phyloP scores from a whole-genome alignment of 1,140 invertebrate species.

The Teleogryllus occipitalis region DNA sequence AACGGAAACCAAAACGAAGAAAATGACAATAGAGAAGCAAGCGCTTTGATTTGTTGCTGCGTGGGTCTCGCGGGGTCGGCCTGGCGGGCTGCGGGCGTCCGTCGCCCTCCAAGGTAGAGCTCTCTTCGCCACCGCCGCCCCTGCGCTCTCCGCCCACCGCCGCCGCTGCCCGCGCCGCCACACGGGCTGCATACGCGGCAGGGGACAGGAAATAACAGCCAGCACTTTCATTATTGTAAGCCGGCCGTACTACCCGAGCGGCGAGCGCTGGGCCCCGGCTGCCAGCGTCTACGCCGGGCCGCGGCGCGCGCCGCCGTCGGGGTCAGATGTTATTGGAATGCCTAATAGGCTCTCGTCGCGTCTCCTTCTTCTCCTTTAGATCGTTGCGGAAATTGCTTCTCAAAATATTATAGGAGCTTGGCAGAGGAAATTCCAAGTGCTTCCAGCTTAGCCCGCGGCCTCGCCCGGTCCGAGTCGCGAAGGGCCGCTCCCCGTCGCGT shows the following conservation, averaged over 20 bases:
- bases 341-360: not conserved
- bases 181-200: not conserved
- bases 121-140: not conserved
- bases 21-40: not conserved
- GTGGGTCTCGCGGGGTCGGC: too few species aligned
- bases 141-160: not conserved
- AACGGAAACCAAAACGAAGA: not conserved
- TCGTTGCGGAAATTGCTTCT: conserved; percentile 22
- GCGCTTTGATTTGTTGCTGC: too few species aligned
- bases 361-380: conserved; percentile 16
- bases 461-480: not conserved
- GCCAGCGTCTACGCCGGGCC: not conserved
- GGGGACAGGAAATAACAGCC: conserved; percentile 3
- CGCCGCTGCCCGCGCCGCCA: not conserved
- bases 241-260: not conserved
- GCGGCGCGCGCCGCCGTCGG: not conserved
- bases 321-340: conserved; percentile 16
- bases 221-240: conserved; percentile 5
- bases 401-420: conserved; percentile 22
- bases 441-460: conserved; percentile 13
- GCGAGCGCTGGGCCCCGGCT: not conserved
- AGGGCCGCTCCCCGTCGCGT: not conserved
- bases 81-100: too few species aligned
- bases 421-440: conserved; percentile 21
- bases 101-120: not conserved